Evolutionary conservation across 2,113 vertebrate genomes (phyloP), one percentile per base, ranked within the genome.

Genomic region (Sebastes schlegelii): DNA sequence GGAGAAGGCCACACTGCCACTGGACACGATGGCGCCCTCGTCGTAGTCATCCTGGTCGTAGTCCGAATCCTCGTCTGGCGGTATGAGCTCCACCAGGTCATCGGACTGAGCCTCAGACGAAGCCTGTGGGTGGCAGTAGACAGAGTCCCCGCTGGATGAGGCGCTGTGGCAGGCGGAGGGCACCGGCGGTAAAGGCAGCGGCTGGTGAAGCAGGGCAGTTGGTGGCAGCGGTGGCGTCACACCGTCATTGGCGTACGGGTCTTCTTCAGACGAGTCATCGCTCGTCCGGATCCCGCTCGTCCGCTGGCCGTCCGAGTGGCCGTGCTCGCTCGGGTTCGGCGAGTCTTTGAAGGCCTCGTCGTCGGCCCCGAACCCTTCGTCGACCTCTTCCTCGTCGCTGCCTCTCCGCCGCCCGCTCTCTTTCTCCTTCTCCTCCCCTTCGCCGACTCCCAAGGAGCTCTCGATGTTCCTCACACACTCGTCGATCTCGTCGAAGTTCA

Each of bases 331-430:
- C 0, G 98, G 97, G 94, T 99, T 99, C 0, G 98, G 98, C 0
- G 98, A 99, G 90, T 99, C 98, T 89, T 99, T 99, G 90, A 98
- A 98, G 9, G 97, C 96, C 2, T 99, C 98, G 1, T 99, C 98
- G 3, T 98, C 98, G 0, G 96, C 98, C 78, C 97, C 98, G 4
- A 99, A 98, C 46, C 98, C 98, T 90, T 99, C 98, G 1, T 99
- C 98, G 1, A 97, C 97, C 82, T 99, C 98, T 60, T 96, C 96
- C 80, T 99, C 98, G 3, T 97, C 97, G 13, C 95, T 95, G n/a
- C 95, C 95, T 94, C 86, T 82, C 75, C 88, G 95, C 61, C 77
- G 79, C 5, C 83, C 84, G 0, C 11, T 88, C 76, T 86, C 86
- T 64, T 86, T 80, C 67, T 88, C 77, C 54, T 81, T 81, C 86